Conservation (phyloP, 2,888 invertebrate genomes). For the Trachelus stipa region DNA sequence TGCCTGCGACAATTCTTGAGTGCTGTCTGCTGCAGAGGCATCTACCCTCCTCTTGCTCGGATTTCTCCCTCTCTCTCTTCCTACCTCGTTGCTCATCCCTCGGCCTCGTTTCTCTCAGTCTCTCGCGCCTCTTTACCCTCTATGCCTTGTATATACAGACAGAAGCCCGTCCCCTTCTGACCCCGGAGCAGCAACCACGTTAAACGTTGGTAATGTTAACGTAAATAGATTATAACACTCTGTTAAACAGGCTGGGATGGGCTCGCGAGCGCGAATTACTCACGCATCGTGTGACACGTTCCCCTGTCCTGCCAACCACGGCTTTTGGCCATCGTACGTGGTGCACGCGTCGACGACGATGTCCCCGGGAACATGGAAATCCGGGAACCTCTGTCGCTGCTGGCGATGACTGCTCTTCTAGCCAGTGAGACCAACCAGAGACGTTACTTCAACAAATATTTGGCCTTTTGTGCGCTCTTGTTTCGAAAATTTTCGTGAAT, state of each 20-base stretch:
- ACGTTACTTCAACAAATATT: neutral
- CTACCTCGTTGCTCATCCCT: constrained; percentile 32
- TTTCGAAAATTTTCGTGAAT: neutral
- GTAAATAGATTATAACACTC: constrained; percentile 68
- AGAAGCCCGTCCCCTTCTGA: constrained; percentile 30
- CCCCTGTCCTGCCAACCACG: constrained; percentile 63
- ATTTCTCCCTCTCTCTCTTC: constrained; percentile 17
- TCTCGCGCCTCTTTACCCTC: neutral
- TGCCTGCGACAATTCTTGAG: constrained; percentile 67
- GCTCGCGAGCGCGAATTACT: constrained; percentile 63
- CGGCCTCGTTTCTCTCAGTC: neutral
- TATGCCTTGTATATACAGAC: constrained; percentile 15
- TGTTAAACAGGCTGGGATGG: constrained; percentile 64
- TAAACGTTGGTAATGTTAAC: constrained; percentile 68
- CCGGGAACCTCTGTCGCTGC: constrained; percentile 10
- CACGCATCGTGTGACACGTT: constrained; percentile 66
- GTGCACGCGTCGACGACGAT: constrained; percentile 50
- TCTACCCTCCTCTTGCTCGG: constrained; percentile 23
- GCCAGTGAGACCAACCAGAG: neutral
- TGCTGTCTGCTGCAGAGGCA: constrained; percentile 63
- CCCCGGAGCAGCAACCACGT: constrained; percentile 59
- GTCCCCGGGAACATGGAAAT: constrained; percentile 29
- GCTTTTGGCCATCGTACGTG: constrained; percentile 62
- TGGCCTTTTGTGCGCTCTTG: neutral
- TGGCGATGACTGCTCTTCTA: constrained; percentile 8